Percentiles rank a stretch among this genome's conserved stretches.
phyloP scores from a whole-genome alignment of 2,797 vertebrate genomes.

The Diglossa cyanea region DNA sequence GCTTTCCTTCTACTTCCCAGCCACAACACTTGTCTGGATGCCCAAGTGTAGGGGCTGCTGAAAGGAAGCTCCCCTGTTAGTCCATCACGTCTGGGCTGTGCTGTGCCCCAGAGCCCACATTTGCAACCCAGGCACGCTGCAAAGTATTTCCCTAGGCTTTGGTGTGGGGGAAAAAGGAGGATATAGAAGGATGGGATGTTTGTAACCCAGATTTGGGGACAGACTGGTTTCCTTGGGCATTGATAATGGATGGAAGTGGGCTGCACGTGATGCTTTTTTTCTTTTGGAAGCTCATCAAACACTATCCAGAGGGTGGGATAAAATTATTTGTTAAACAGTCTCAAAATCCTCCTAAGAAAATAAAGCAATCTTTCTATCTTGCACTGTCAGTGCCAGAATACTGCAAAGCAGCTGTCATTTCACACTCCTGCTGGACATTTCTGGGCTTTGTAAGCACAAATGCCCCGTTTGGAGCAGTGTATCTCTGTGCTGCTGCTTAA shows the following conservation, averaged over 20 bases:
- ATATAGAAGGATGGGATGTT: accelerated
- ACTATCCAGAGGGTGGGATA: not conserved
- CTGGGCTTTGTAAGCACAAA: not conserved
- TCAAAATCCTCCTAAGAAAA: not conserved
- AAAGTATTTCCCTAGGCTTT: not conserved
- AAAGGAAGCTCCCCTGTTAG: not conserved
- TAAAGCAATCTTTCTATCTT: not conserved
- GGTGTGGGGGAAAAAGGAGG: not conserved
- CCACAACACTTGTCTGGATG: constrained; percentile 7
- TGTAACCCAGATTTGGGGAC: not conserved
- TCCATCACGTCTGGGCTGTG: accelerated
- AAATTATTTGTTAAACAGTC: not conserved
- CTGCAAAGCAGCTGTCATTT: not conserved
- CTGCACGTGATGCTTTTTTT: not conserved
- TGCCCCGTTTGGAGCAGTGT: accelerated
- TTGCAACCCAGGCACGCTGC: not conserved
- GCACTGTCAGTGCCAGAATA: not conserved
- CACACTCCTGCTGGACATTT: not conserved
- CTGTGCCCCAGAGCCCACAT: not conserved
- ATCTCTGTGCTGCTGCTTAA: not conserved
- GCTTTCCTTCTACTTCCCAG: not conserved
- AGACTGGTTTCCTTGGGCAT: not conserved
- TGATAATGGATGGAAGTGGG: not conserved
- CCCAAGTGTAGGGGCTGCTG: not conserved
- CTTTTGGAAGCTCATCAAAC: not conserved